phyloP scores from a whole-genome alignment of 2,888 invertebrate genomes.

The Drosophila falleni region DNA sequence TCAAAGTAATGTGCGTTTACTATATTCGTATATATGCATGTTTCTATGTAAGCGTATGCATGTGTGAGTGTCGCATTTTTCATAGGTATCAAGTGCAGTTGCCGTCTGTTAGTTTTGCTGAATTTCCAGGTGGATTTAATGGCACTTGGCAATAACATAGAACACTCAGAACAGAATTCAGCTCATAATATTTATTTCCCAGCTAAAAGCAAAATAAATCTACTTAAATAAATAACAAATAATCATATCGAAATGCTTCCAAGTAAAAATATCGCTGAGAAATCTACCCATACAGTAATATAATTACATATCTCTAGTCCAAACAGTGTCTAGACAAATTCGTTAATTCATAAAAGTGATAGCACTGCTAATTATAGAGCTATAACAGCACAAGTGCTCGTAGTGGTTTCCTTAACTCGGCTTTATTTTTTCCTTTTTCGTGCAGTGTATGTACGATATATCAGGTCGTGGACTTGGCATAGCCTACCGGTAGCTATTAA shows the following conservation, averaged over 20 bases:
- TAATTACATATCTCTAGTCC: neutral
- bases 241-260: constrained; percentile 24
- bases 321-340: neutral
- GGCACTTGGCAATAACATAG: constrained; percentile 51
- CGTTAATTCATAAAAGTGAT: constrained; percentile 8
- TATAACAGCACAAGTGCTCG: constrained; percentile 37
- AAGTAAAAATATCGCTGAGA: neutral
- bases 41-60: constrained; percentile 20
- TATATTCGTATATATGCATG: constrained; percentile 26
- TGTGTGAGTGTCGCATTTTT: constrained; percentile 54
- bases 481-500: constrained; percentile 68
- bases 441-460: constrained; percentile 49
- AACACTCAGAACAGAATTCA: constrained; percentile 23
- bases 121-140: constrained; percentile 76
- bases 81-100: constrained; percentile 73
- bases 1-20: constrained; percentile 77
- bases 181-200: constrained; percentile 35
- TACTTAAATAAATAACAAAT: constrained; percentile 30
- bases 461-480: constrained; percentile 25
- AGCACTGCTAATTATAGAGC: constrained; percentile 46
- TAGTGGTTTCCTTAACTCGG: constrained; percentile 12
- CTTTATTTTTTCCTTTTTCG: constrained; percentile 21
- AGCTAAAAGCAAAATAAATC: constrained; percentile 16
- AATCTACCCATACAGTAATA: constrained; percentile 6
- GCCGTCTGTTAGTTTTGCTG: constrained; percentile 63